Evolutionary conservation across 2,113 vertebrate genomes (phyloP).

Genomic region (Platysteira castanea): DNA sequence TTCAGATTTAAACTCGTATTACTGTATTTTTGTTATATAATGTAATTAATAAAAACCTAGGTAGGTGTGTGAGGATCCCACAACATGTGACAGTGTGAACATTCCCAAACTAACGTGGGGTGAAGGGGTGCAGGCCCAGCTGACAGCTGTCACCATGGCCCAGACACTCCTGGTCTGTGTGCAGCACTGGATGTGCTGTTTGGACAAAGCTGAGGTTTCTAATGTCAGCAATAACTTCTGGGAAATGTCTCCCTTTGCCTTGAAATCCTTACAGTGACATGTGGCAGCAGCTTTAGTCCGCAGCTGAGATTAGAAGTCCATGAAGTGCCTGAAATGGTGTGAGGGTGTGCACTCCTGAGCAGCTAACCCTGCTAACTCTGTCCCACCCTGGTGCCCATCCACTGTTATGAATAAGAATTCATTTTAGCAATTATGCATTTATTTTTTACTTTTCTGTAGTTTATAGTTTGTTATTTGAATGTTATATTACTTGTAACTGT

Average conservation of each 20-base stretch:
- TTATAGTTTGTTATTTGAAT: too few relatives aligned
- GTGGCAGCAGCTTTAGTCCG: neutral
- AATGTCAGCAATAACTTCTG: neutral
- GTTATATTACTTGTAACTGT: too few relatives aligned
- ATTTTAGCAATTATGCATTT: too few relatives aligned
- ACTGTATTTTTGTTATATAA: too few relatives aligned
- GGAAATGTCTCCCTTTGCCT: constrained; percentile 6
- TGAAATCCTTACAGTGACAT: neutral
- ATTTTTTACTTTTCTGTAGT: too few relatives aligned
- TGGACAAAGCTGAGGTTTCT: neutral
- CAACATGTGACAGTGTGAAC: rapidly evolving
- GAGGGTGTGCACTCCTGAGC: neutral
- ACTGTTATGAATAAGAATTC: too few relatives aligned
- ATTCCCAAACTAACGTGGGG: rapidly evolving
- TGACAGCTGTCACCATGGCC: neutral
- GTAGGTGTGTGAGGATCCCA: neutral
- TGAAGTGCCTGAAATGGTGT: neutral
- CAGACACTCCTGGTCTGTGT: neutral
- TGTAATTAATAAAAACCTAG: neutral
- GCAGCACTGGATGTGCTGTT: neutral
- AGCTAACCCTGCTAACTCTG: neutral
- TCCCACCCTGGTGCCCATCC: neutral
- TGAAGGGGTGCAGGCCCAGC: neutral
- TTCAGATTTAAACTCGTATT: too few relatives aligned
- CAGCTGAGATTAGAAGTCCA: constrained; percentile 6